A percentile compares a stretch with the other conserved stretches of the same genome.
Evolutionary conservation across 2,113 vertebrate genomes (phyloP).

Genomic region (Sinocyclocheilus rhinocerous): DNA sequence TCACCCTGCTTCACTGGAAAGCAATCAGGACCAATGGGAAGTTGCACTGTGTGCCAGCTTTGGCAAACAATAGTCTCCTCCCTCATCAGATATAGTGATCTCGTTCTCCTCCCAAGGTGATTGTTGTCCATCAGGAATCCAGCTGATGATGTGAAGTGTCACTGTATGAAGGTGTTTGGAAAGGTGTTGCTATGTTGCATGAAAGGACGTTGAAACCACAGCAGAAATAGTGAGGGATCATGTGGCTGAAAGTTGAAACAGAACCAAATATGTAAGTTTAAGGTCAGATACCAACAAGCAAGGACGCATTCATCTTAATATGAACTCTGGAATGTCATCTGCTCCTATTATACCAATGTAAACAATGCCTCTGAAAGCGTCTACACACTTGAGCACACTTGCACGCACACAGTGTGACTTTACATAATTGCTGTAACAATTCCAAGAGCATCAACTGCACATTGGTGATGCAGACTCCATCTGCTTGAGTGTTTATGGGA

Average conservation of each 20-base stretch:
- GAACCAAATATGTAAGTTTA: slow-evolving; percentile 36
- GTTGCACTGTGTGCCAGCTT: neutral
- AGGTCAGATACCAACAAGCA: slow-evolving; percentile 51
- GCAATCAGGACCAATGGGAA: neutral
- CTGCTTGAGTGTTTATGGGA: slow-evolving; percentile 49
- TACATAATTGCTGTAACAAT: slow-evolving; percentile 11
- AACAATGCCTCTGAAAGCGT: neutral
- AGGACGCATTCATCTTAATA: slow-evolving; percentile 35
- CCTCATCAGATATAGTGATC: neutral
- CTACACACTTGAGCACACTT: neutral
- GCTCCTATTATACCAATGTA: slow-evolving; percentile 18
- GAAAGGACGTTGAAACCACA: slow-evolving; percentile 24
- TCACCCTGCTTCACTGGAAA: neutral
- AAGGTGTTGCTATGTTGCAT: neutral
- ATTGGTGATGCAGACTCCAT: slow-evolving; percentile 6
- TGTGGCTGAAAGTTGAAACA: slow-evolving; percentile 32
- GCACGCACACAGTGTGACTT: neutral
- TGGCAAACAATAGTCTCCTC: slow-evolving; percentile 1
- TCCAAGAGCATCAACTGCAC: slow-evolving; percentile 28
- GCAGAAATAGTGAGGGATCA: slow-evolving; percentile 23
- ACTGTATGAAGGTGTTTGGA: neutral
- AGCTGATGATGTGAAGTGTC: slow-evolving; percentile 13
- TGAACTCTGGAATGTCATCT: slow-evolving; percentile 14
- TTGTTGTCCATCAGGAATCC: slow-evolving; percentile 14
- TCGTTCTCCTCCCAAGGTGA: slow-evolving; percentile 5